These are phyloP conservation scores for Orussus abietinus DNA, from an alignment of 1,140 invertebrate species.

Conservation along the genomic window DNA sequence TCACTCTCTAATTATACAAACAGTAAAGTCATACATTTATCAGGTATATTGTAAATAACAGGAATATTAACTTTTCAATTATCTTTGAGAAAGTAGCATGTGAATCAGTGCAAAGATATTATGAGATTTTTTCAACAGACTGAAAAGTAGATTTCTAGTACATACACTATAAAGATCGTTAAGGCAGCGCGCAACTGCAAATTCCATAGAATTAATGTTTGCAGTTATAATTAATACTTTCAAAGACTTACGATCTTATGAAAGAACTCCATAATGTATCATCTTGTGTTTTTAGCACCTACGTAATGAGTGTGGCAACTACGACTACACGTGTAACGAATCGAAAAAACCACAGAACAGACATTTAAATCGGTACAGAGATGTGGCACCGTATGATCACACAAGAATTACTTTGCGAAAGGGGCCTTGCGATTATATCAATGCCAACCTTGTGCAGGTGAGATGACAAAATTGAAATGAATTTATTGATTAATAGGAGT, in stretches of 20 bases:
- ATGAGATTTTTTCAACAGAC: too few relatives aligned
- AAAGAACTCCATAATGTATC: not conserved
- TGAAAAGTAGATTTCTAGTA: too few relatives aligned
- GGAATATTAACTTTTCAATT: too few relatives aligned
- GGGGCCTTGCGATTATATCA: constrained; percentile 84
- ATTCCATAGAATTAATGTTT: too few relatives aligned
- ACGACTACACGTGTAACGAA: constrained; percentile 67
- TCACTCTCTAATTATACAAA: too few relatives aligned
- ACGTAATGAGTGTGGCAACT: constrained; percentile 58
- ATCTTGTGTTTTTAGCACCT: constrained; percentile 57
- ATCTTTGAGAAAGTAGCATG: too few relatives aligned
- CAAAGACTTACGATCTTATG: too few relatives aligned
- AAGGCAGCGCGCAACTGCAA: too few relatives aligned
- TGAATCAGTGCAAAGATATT: too few relatives aligned
- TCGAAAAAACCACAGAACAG: constrained; percentile 78
- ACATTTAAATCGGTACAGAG: constrained; percentile 84
- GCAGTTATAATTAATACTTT: not conserved
- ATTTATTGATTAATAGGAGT: constrained; percentile 11
- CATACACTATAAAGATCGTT: too few relatives aligned
- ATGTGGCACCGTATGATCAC: constrained; percentile 95
- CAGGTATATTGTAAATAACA: too few relatives aligned
- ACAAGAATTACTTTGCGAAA: constrained; percentile 77
- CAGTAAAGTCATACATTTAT: too few relatives aligned
- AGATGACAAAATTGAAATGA: constrained; percentile 21
- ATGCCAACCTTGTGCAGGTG: constrained; percentile 85